These are phyloP conservation scores for Guaruba guarouba DNA, from an alignment of 2,113 vertebrate genomes.

Conservation along the genomic window DNA sequence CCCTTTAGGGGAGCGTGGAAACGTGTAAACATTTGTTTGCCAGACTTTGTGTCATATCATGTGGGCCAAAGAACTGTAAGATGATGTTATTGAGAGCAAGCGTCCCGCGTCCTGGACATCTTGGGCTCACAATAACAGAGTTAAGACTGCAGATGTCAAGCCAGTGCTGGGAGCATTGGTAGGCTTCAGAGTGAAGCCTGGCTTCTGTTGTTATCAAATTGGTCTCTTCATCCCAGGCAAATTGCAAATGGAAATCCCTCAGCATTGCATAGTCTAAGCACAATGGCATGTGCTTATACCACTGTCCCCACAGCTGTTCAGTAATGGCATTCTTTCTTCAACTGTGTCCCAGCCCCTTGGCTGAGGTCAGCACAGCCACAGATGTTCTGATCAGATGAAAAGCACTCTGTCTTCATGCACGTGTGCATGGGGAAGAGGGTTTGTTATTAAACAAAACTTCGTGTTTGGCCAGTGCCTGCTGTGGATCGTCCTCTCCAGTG, in stretches of 20 bases:
- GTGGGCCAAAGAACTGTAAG: neutral
- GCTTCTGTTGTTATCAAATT: neutral
- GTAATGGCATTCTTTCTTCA: neutral
- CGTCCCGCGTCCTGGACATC: neutral
- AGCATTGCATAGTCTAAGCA: neutral
- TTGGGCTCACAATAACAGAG: neutral
- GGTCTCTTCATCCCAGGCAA: neutral
- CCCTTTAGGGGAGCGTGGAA: neutral
- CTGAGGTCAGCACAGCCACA: conserved; percentile 25
- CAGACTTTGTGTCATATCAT: neutral
- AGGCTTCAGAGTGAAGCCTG: neutral
- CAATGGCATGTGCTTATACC: neutral
- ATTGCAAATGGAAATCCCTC: neutral
- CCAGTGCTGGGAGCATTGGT: neutral
- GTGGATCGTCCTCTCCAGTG: neutral
- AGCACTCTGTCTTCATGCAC: neutral
- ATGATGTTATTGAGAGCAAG: neutral
- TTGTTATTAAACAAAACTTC: conserved; percentile 2
- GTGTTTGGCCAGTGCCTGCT: neutral
- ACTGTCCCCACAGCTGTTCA: neutral
- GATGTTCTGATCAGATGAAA: conserved; percentile 10
- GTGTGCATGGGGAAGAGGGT: neutral
- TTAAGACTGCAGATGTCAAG: neutral
- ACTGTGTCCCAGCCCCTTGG: neutral
- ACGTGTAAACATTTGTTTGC: neutral